A percentile compares a stretch with the other conserved stretches of the same genome.
These are phyloP conservation scores for Penaeus monodon DNA, from an alignment of 2,888 invertebrate species.

Conservation along the genomic window DNA sequence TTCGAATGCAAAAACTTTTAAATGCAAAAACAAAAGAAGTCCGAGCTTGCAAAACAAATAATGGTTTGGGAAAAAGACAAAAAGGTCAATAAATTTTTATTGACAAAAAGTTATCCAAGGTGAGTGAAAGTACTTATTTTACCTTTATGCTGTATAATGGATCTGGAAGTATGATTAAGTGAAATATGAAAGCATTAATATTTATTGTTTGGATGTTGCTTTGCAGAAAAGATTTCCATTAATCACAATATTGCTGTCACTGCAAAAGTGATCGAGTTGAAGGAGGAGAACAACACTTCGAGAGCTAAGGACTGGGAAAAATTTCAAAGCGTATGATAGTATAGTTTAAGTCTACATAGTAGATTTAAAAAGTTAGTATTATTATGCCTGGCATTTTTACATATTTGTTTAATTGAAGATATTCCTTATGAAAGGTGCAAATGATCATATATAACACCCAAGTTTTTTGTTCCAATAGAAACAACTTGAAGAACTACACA, in stretches of 20 bases:
- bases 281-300: constrained; percentile 29
- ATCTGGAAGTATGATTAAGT: background rate
- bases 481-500: constrained; percentile 32
- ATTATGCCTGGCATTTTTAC: no score
- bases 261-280: constrained; percentile 27
- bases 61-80: constrained; percentile 44
- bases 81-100: constrained; percentile 4
- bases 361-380: constrained; percentile 28
- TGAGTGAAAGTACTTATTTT: background rate
- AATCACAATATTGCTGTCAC: background rate
- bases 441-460: background rate
- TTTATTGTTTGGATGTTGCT: background rate
- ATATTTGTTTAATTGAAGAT: no score
- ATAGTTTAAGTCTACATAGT: constrained; percentile 12
- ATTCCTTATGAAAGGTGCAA: background rate
- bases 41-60: constrained; percentile 36
- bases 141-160: background rate
- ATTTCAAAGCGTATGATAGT: constrained; percentile 38
- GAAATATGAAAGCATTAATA: background rate
- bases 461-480: background rate
- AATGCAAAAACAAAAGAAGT: constrained; percentile 36
- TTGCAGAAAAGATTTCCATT: constrained; percentile 29
- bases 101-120: constrained; percentile 24
- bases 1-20: constrained; percentile 44
- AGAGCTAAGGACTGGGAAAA: constrained; percentile 33